phyloP scores from a whole-genome alignment of 35 echinoderm and acorn worm genomes.

The Heliocidaris tuberculata region DNA sequence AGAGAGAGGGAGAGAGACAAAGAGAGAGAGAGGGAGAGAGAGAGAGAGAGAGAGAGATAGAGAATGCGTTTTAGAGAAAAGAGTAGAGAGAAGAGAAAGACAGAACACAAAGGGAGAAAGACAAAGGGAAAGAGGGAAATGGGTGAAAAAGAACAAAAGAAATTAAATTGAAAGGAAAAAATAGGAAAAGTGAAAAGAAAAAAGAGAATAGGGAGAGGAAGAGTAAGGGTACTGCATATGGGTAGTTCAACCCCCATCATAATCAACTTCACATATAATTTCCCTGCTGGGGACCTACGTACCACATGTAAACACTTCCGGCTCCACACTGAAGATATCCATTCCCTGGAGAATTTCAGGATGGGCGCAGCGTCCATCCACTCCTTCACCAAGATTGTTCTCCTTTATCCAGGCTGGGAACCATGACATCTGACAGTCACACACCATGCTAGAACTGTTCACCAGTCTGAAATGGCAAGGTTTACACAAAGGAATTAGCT shows the following conservation, averaged over 20 bases:
- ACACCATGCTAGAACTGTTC: conserved; percentile 77
- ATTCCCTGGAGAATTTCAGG: conserved; percentile 62
- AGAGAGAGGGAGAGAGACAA: too few species aligned
- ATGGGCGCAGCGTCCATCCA: conserved; percentile 78
- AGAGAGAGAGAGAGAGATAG: too few species aligned
- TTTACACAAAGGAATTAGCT: neutral
- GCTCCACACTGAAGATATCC: conserved; percentile 67
- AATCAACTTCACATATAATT: neutral
- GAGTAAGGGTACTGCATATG: neutral
- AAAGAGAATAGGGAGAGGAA: neutral
- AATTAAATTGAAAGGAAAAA: neutral
- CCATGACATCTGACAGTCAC: conserved; percentile 91
- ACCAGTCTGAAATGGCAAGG: conserved; percentile 65
- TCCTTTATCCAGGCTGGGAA: conserved; percentile 78
- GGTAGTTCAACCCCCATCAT: neutral
- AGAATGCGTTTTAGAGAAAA: too few species aligned
- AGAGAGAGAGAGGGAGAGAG: too few species aligned
- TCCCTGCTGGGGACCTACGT: conserved; percentile 40
- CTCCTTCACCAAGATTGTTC: conserved; percentile 49
- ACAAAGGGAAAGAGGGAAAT: neutral
- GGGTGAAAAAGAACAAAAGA: neutral
- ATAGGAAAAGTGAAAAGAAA: neutral
- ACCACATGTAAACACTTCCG: conserved; percentile 79
- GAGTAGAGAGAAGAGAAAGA: too few species aligned
- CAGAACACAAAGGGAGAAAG: too few species aligned